A percentile compares a stretch with the other conserved stretches of the same genome.
Evolutionary conservation across 2,113 vertebrate genomes (phyloP).

Genomic region (Callopanchax toddi): DNA sequence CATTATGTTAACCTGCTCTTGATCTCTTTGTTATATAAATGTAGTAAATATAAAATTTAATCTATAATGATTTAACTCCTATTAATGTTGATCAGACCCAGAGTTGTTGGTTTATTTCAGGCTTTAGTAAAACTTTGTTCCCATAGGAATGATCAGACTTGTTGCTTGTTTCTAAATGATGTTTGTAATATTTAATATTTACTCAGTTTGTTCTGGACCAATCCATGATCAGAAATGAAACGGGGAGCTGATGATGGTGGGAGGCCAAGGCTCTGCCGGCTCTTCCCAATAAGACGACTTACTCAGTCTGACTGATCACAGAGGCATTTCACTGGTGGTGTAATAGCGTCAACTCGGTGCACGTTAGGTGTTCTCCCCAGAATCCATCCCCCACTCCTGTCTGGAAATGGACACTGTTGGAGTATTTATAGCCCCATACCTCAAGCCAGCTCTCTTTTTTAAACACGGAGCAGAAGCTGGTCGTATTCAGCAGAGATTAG

Average conservation of each 20-base stretch:
- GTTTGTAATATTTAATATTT: no score
- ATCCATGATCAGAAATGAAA: background rate
- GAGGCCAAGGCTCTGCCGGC: slow-evolving; percentile 46
- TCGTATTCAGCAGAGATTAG: slow-evolving; percentile 25
- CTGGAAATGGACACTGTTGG: slow-evolving; percentile 78
- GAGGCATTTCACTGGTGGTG: slow-evolving; percentile 37
- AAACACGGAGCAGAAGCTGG: slow-evolving; percentile 57
- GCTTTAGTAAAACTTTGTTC: no score
- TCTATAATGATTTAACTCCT: no score
- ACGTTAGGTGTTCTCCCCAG: slow-evolving; percentile 58
- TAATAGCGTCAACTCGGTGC: slow-evolving; percentile 31
- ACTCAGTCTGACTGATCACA: slow-evolving; percentile 40
- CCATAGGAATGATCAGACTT: no score
- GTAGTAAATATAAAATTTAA: no score
- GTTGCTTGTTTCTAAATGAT: no score
- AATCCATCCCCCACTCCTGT: slow-evolving; percentile 27
- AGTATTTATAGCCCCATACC: slow-evolving; percentile 80
- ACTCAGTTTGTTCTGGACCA: no score
- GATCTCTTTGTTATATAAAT: background rate
- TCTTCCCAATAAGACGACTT: slow-evolving; percentile 33
- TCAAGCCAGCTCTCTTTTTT: slow-evolving; percentile 61
- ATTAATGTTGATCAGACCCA: no score
- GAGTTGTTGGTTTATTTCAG: no score
- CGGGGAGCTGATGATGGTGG: slow-evolving; percentile 30
- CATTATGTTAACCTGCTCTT: background rate